Evolutionary conservation across 2,888 invertebrate species (phyloP), one percentile per base, ranked within the genome.

Genomic region (Rhyacophila evoluta): DNA sequence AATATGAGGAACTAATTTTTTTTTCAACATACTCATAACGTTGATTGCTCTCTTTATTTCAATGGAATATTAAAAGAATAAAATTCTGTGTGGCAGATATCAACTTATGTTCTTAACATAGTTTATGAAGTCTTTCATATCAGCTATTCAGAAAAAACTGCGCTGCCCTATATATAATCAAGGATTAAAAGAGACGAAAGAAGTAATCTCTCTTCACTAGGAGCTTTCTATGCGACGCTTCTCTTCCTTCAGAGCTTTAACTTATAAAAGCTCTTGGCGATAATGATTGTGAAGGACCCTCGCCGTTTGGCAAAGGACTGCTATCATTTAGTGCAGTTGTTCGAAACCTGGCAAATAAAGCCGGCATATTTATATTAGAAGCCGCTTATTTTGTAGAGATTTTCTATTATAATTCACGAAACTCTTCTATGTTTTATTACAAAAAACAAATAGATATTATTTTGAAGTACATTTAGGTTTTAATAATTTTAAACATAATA

Each of bases 101-200:
- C 15, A 55, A 25, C 25, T 55, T 55, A 55, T 55, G 55, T 55
- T 25, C 55, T 25, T 8, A 15, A 55, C 55, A 55, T 55, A 55
- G 55, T 55, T 55, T 55, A 55, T 55, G 10, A 55, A 55, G 19
- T 25, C 55, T 55, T 55, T 55, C 55, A 55, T 55, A 55, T 55
- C 55, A 55, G 55, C 55, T 55, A 55, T 55, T 55, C 55, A 55
- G 55, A 55, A 72, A 15, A 72, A 72, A 39, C 10, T 72, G 27
- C 77, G 8, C 36, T 27, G 39, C 19, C n/a, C 41, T 39, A 74
- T 76, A 79, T 79, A 74, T 79, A 79, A 79, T 81, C 79, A 75
- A 67, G 79, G 81, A 81, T 81, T 78, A 81, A 77, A 79, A 77
- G 79, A 74, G 75, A 74, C 72, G 72, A 75, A 75, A 81, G 76